Conservation (phyloP, 2,113 vertebrate genomes). For the Macquaria australasica region DNA sequence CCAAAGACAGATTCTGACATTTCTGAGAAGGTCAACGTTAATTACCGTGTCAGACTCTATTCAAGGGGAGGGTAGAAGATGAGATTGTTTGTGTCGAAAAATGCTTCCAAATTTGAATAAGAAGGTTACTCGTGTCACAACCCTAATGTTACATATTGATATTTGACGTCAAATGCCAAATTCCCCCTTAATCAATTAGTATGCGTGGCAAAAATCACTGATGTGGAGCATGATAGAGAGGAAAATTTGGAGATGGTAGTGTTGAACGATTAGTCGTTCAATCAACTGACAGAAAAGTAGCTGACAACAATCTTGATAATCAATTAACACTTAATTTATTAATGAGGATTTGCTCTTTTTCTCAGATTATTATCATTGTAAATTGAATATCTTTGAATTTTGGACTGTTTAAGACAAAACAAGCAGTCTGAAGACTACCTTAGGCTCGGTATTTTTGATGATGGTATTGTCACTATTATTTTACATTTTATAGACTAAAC, state of each 20-base stretch:
- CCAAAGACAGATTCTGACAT: constrained; percentile 73
- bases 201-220: background rate
- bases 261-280: background rate
- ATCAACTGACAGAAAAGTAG: background rate
- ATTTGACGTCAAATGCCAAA: constrained; percentile 14
- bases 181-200: background rate
- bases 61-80: constrained; percentile 17
- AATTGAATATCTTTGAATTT: background rate
- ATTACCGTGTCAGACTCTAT: constrained; percentile 56
- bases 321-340: background rate
- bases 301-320: background rate
- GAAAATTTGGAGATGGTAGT: background rate
- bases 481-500: background rate
- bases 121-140: constrained; percentile 35
- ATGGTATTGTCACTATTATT: background rate
- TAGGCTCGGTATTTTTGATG: background rate
- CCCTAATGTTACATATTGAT: constrained; percentile 17
- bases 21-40: constrained; percentile 75
- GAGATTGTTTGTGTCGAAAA: constrained; percentile 51
- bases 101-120: constrained; percentile 31
- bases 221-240: background rate
- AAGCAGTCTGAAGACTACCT: background rate
- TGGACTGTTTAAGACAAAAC: background rate
- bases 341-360: background rate
- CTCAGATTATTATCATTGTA: background rate